Evolutionary conservation across 2,888 invertebrate species (phyloP), one percentile per base, ranked within the genome.

Genomic region (Andrena minutula): DNA sequence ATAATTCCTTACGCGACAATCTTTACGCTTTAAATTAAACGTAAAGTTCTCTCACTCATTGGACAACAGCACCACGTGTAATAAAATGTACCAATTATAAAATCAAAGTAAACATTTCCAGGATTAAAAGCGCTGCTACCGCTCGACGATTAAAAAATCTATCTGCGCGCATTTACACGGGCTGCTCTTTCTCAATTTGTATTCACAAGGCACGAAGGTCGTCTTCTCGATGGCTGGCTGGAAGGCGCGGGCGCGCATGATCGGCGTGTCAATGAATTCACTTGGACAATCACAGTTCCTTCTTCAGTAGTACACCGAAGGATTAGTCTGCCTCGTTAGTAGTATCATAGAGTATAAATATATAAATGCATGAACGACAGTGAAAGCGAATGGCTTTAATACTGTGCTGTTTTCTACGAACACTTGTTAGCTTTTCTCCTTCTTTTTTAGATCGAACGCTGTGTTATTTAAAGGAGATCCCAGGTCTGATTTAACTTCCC

Each of bases 141-240:
- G 16, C 16, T 61, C 26, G 23, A 30, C 5, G 20, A 41, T 65
- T 56, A 78, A 58, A 69, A 66, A 71, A 76, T 20, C 35, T 74
- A 66, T 64, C 41, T 73, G 30, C 65, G 58, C 53, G 30, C 12
- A 12, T 49, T 65, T 60, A 68, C 47, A 84, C 47, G 41, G 58
- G 61, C 58, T 8, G 35, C 32, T 65, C 51, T 68, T 68, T 71
- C 51, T 71, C 32, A 20, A 56, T 83, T 63, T 12, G 23, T 56
- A 81, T 81, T 79, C 69, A 74, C 61, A 84, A 82, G 74, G 79
- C 75, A 86, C 71, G 41, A 63, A 53, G 64, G 65, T 85, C 64
- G 70, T 79, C 20, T 60, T 63, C 64, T 73, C 75, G 63, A 74
- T 71, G n/a, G 26, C 35, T 73, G 64, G 53, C 51, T 47, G 79